Conservation (phyloP, 2,113 vertebrate genomes). For the Crotophaga sulcirostris region DNA sequence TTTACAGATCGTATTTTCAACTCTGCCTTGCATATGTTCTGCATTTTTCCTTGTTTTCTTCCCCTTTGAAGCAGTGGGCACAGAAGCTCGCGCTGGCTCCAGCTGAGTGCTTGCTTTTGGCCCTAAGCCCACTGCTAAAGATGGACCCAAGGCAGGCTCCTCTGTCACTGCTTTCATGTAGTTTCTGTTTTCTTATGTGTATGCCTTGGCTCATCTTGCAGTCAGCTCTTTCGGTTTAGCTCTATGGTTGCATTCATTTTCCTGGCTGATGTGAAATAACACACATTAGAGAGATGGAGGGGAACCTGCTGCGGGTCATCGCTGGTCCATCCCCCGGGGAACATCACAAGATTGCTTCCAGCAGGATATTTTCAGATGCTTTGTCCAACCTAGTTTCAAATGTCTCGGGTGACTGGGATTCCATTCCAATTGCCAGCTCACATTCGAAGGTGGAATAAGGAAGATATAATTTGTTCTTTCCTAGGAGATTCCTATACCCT, state of each 20-base stretch:
- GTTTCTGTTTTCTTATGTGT: neutral
- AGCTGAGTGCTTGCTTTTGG: conserved; percentile 18
- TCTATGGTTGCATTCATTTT: neutral
- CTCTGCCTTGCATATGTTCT: neutral
- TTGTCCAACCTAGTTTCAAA: neutral
- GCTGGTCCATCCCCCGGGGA: neutral
- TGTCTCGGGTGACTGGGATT: neutral
- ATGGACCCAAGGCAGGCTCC: conserved; percentile 12
- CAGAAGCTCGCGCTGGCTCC: neutral
- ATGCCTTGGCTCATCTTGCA: neutral
- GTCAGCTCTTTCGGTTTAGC: neutral
- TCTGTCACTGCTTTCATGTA: neutral
- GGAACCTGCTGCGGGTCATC: neutral
- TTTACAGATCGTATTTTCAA: neutral
- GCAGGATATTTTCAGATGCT: conserved; percentile 7
- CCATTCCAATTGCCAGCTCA: neutral
- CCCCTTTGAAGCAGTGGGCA: neutral
- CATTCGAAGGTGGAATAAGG: neutral
- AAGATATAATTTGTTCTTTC: neutral
- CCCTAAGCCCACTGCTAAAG: neutral
- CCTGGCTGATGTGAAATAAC: neutral
- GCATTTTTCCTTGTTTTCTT: neutral
- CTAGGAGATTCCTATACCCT: neutral
- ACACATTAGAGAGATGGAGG: neutral
- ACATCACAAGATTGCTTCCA: neutral